phyloP scores from a whole-genome alignment of 2,797 vertebrate genomes.

The Sebastes hubbsi region DNA sequence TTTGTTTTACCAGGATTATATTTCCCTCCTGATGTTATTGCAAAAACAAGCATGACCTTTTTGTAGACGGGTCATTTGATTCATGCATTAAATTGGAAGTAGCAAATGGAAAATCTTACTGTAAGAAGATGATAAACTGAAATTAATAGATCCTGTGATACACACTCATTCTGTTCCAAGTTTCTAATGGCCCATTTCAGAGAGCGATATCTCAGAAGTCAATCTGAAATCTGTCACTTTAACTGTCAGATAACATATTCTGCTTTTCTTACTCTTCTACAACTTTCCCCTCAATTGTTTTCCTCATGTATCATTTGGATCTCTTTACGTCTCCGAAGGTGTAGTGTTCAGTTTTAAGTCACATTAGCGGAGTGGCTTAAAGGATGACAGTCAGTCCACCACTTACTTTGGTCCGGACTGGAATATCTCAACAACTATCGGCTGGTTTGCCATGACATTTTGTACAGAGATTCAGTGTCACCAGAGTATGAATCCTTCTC shows the following conservation, averaged over 20 bases:
- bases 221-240: neutral
- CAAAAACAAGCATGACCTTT: neutral
- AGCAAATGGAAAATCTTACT: constrained; percentile 16
- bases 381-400: neutral
- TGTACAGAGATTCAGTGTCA: neutral
- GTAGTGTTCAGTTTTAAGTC: neutral
- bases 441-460: neutral
- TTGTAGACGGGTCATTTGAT: neutral
- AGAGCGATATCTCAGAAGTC: neutral
- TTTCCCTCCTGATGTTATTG: constrained; percentile 7
- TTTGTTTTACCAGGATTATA: constrained; percentile 8
- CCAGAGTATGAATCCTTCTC: neutral
- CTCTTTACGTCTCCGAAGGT: neutral
- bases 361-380: neutral
- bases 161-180: neutral
- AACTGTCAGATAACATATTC: neutral
- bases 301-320: neutral
- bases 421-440: neutral
- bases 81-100: neutral
- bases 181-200: neutral
- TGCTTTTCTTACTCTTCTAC: neutral
- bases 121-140: neutral
- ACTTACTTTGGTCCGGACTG: neutral
- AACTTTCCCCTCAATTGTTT: neutral
- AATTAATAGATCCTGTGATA: neutral